phyloP scores from a whole-genome alignment of 2,888 invertebrate species.

The Helobdella robusta region DNA sequence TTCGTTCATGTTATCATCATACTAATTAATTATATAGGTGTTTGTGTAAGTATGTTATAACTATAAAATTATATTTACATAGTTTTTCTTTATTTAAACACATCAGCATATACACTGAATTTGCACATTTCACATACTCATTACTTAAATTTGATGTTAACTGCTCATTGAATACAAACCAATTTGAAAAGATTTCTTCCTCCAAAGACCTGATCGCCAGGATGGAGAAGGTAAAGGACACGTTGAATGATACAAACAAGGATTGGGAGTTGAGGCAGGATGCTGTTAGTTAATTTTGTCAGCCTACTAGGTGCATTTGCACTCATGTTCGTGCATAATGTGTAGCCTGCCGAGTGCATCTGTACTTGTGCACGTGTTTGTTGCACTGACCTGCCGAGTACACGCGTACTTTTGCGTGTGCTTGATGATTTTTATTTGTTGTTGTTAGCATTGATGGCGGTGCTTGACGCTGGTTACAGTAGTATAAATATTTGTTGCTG shows the following conservation, averaged over 20 bases:
- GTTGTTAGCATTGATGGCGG: too few relatives aligned
- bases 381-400: too few relatives aligned
- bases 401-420: too few relatives aligned
- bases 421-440: too few relatives aligned
- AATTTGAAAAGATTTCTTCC: slow-evolving; percentile 73
- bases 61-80: not conserved
- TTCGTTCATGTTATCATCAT: not conserved
- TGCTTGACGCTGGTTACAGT: too few relatives aligned
- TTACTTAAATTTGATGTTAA: too few relatives aligned
- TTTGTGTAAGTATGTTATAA: not conserved
- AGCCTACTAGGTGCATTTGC: too few relatives aligned
- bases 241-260: slow-evolving; percentile 68
- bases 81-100: not conserved
- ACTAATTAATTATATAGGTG: not conserved
- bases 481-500: too few relatives aligned
- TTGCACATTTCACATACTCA: not conserved
- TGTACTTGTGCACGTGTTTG: too few relatives aligned
- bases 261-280: slow-evolving; percentile 94
- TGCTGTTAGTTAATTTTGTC: slow-evolving; percentile 62
- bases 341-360: too few relatives aligned
- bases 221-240: slow-evolving; percentile 64
- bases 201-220: slow-evolving; percentile 72
- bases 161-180: too few relatives aligned
- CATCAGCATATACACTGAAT: slow-evolving; percentile 8
- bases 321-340: too few relatives aligned